These are phyloP conservation scores for Sitta carolinensis DNA, from an alignment of 2,797 vertebrate genomes.

Conservation along the genomic window DNA sequence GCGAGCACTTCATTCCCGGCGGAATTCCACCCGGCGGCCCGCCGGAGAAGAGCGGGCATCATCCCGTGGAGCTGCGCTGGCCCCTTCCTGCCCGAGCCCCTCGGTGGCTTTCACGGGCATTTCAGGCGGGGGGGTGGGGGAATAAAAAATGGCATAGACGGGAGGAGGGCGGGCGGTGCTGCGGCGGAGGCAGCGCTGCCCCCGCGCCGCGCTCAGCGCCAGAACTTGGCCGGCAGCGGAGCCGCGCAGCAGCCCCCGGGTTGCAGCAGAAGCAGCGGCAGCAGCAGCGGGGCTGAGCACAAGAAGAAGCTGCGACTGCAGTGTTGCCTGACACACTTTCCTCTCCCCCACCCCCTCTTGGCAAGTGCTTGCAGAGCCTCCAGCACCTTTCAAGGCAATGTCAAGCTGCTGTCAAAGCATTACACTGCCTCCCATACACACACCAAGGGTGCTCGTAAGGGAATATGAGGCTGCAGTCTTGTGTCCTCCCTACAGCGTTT, in stretches of 20 bases:
- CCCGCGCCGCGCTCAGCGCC: background rate
- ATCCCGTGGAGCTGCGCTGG: background rate
- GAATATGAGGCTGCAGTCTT: conserved; percentile 15
- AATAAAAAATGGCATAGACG: rapidly evolving
- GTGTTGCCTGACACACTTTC: conserved; percentile 52
- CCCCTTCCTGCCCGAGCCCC: background rate
- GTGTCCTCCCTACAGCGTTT: background rate
- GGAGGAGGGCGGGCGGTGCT: background rate
- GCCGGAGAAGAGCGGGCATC: background rate
- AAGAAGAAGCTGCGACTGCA: conserved; percentile 39
- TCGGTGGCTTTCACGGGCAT: background rate
- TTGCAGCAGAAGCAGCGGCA: background rate
- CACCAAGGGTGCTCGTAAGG: background rate
- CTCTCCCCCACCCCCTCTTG: conserved; percentile 59
- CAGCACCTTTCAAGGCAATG: conserved; percentile 71
- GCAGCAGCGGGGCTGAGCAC: conserved; percentile 7
- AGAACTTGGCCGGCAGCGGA: conserved; percentile 23
- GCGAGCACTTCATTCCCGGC: conserved; percentile 19
- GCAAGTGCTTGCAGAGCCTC: conserved; percentile 61
- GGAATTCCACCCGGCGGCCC: background rate
- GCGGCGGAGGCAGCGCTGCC: background rate
- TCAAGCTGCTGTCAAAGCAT: conserved; percentile 62
- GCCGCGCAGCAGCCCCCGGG: background rate
- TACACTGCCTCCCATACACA: background rate
- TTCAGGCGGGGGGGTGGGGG: background rate